These are phyloP conservation scores for Enteromius trimaculatus DNA, from an alignment of 2,797 vertebrate species.

Conservation along the genomic window DNA sequence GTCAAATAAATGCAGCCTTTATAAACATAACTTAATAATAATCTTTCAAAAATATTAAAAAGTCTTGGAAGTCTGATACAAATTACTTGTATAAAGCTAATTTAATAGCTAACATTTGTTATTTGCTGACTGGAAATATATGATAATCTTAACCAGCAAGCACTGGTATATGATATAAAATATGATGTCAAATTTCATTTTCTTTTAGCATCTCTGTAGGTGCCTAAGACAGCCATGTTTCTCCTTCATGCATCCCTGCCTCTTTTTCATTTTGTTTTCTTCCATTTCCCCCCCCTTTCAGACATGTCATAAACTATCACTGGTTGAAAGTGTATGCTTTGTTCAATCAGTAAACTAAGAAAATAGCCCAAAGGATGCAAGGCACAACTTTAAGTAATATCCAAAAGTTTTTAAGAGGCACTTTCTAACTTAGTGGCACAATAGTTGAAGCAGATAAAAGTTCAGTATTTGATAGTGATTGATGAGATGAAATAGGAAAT, in stretches of 20 bases:
- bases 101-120: neutral
- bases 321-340: conserved; percentile 18
- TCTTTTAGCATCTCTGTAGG: conserved; percentile 22
- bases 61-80: neutral
- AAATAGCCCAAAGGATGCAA: neutral
- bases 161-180: conserved; percentile 9
- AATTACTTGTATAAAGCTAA: neutral
- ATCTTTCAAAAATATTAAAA: neutral
- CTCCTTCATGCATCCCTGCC: conserved; percentile 24
- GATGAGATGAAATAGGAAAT: conserved; percentile 24
- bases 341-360: conserved; percentile 33
- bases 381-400: conserved; percentile 11
- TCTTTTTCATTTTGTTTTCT: conserved; percentile 25
- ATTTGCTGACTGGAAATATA: neutral
- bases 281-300: neutral
- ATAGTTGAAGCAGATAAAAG: neutral
- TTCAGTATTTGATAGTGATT: conserved; percentile 20
- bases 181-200: conserved; percentile 18
- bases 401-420: conserved; percentile 8
- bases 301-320: conserved; percentile 27
- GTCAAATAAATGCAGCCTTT: neutral
- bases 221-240: conserved; percentile 1
- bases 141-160: neutral
- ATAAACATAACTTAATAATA: neutral
- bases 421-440: conserved; percentile 19